phyloP scores from a whole-genome alignment of 2,113 vertebrate genomes.

The Camelus bactrianus region DNA sequence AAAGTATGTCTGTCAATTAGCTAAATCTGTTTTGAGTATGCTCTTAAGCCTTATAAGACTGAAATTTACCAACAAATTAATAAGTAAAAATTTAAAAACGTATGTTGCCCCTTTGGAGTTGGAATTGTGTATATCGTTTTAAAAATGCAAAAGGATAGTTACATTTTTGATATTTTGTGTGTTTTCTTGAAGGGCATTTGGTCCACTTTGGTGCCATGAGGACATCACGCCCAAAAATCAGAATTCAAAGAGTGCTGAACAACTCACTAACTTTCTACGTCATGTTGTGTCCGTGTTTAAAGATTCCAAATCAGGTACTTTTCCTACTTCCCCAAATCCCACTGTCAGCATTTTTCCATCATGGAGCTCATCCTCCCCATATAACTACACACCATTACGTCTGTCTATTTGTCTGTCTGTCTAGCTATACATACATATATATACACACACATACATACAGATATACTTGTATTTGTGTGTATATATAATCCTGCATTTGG shows the following conservation, averaged over 20 bases:
- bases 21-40: not conserved
- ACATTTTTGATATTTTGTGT: conserved; percentile 39
- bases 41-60: not conserved
- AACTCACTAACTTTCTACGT: conserved; percentile 96
- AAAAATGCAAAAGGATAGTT: not conserved
- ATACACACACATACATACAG: too few relatives aligned
- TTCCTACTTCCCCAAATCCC: not conserved
- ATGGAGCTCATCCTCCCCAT: not conserved
- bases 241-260: conserved; percentile 97
- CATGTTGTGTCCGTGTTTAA: conserved; percentile 98
- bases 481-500: not conserved
- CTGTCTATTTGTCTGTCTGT: too few relatives aligned
- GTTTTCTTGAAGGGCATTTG: conserved; percentile 93
- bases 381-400: too few relatives aligned
- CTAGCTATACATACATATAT: too few relatives aligned
- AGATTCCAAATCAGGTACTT: conserved; percentile 96
- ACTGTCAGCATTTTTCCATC: not conserved
- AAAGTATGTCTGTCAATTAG: not conserved
- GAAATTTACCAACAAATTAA: not conserved
- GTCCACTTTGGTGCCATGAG: conserved; percentile 98
- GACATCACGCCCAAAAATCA: conserved; percentile 99
- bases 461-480: not conserved
- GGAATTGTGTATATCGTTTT: not conserved
- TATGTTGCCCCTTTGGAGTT: not conserved
- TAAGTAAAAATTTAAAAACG: not conserved